Base-by-base conservation (phyloP, 2,888 invertebrate species). In the Athripsodes cinereus region DNA sequence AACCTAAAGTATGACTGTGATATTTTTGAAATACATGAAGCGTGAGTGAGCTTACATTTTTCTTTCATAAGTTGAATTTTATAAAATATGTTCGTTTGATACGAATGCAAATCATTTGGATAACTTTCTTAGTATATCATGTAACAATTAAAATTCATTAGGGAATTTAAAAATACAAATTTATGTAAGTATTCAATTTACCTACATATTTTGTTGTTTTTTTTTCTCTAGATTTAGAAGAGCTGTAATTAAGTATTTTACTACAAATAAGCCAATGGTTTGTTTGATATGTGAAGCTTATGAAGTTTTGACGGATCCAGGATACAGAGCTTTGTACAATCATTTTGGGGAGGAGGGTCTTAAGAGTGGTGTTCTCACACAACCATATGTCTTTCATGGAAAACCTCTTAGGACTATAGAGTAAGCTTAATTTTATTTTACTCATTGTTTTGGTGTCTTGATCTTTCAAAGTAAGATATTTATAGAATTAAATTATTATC, bases 291-390 rank as follows among this genome's bases (percentile, higher is more conserved):
- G 84, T 26, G 91, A 91, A 76, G 90, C 92, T 0, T 92, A 86
- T 69, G 91, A 92, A 67, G 86, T 91, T 8, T 75, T 92, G 22
- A 81, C 83, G 1, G 78, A 88, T 70, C 82, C 86, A 46, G 73
- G 84, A 61, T 74, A 74, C 60, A 79, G 89, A 57, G 87, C 91
- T 13, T 83, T 93, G 16, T 96, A 88, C 74, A 93, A 95, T 72
- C 90, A 91, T 67, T 94, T 88, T 72, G 95, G 95, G 0, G 93
- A 93, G 72, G 88, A 88, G 67, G 93, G 92, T 0, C 75, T 95
- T 48, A 92, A 92, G 70, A 81, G 81, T 66, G 92, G 93, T 0
- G 83, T 92, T 0, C 86, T 88, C 2, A 81, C 86, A 2, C 82
- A 84, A 56, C 86, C 90, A 0, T 92, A 88, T 70, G 76, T 82